Conservation (phyloP, 2,113 vertebrate genomes). For the Gulo gulo region DNA sequence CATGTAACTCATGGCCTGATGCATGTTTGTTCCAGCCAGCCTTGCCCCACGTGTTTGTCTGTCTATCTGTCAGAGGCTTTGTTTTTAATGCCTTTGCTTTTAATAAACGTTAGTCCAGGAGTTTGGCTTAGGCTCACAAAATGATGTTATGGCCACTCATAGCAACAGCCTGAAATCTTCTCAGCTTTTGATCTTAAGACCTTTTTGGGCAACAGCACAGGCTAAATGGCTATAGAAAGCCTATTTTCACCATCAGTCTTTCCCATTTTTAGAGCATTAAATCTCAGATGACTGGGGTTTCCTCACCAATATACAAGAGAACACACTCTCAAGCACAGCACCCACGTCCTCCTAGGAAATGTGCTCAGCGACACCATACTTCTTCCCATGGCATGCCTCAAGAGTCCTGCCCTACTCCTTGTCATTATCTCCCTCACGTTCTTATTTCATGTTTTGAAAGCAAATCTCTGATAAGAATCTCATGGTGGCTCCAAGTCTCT, state of each 20-base stretch:
- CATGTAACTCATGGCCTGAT: background rate
- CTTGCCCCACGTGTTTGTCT: background rate
- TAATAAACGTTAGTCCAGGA: background rate
- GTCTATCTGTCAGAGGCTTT: background rate
- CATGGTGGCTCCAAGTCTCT: background rate
- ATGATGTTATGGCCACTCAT: background rate
- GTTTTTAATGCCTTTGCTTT: background rate
- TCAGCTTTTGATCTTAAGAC: conserved; percentile 45
- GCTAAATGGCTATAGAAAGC: conserved; percentile 30
- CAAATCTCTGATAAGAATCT: background rate
- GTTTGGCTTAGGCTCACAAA: background rate
- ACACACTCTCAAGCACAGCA: background rate
- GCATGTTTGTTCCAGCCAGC: background rate
- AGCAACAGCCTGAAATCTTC: conserved; percentile 20
- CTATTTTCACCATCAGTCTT: background rate
- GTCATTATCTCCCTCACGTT: background rate
- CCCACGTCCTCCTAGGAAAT: background rate
- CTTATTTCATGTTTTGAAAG: background rate
- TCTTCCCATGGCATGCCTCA: background rate
- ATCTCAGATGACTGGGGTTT: conserved; percentile 4
- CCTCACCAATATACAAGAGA: background rate
- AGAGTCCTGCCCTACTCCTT: background rate
- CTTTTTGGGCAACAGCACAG: background rate
- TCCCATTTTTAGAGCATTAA: conserved; percentile 28
- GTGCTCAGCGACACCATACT: background rate